phyloP scores from a whole-genome alignment of 2,888 invertebrate genomes.

The Choreutis nemorana region DNA sequence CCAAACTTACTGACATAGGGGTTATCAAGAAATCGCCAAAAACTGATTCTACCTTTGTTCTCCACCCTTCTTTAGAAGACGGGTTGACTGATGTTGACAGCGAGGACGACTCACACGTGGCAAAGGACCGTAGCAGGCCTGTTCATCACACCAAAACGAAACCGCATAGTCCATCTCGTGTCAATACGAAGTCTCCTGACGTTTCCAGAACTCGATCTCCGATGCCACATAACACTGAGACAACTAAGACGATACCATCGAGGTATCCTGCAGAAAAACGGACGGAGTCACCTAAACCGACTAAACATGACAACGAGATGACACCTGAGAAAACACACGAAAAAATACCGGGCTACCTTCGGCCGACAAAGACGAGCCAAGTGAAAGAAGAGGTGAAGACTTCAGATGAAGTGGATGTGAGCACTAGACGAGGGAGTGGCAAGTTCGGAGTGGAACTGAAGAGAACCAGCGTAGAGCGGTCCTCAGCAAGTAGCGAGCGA shows the following conservation, averaged over 20 bases:
- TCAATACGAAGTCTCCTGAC: slow-evolving; percentile 27
- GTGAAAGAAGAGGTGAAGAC: slow-evolving; percentile 38
- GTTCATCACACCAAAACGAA: slow-evolving; percentile 16
- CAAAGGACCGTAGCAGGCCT: slow-evolving; percentile 17
- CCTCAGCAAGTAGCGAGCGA: slow-evolving; percentile 46
- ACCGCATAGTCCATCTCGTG: slow-evolving; percentile 25
- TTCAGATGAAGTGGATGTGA: slow-evolving; percentile 42
- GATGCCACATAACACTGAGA: slow-evolving; percentile 23
- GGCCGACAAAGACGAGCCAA: slow-evolving; percentile 47
- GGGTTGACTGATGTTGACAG: slow-evolving; percentile 23
- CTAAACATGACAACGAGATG: slow-evolving; percentile 4
- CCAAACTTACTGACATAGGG: slow-evolving; percentile 58
- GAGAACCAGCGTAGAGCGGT: slow-evolving; percentile 62
- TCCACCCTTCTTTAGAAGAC: slow-evolving; percentile 28
- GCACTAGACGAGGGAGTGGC: slow-evolving; percentile 60
- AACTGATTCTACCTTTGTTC: slow-evolving; percentile 24
- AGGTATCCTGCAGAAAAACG: slow-evolving; percentile 24
- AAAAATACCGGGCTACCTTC: slow-evolving; percentile 38
- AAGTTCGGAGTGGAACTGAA: slow-evolving; percentile 76
- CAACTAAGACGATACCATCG: slow-evolving; percentile 22
- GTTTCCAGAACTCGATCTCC: slow-evolving; percentile 30
- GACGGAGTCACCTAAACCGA: slow-evolving; percentile 28
- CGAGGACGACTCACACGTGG: slow-evolving; percentile 18
- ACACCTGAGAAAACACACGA: slow-evolving; percentile 22
- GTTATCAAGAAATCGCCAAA: slow-evolving; percentile 41